Evolutionary conservation across 2,888 invertebrate species (phyloP).

Genomic region (Antheraea yamamai): DNA sequence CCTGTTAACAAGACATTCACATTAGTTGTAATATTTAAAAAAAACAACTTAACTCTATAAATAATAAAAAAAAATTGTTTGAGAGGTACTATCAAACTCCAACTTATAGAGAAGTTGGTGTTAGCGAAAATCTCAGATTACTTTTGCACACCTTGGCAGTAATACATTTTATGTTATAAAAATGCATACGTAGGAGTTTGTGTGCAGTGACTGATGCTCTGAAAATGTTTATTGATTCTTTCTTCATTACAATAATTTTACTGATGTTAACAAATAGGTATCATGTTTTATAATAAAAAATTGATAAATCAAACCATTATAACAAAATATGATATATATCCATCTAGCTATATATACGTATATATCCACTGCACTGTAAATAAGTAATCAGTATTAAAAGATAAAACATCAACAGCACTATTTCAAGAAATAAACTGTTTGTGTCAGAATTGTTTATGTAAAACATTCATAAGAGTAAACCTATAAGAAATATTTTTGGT

Average conservation of each 20-base stretch:
- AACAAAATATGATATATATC: background rate
- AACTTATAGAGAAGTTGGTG: conserved; percentile 62
- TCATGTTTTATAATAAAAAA: too few relatives aligned
- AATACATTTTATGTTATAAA: conserved; percentile 52
- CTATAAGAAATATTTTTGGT: too few relatives aligned
- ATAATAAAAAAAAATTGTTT: conserved; percentile 46
- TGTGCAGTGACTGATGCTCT: conserved; percentile 41
- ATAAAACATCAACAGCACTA: background rate
- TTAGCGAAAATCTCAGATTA: conserved; percentile 76
- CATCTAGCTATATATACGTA: background rate
- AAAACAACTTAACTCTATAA: background rate
- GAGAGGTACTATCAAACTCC: conserved; percentile 80
- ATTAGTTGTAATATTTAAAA: background rate
- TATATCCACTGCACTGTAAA: background rate
- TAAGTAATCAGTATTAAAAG: background rate
- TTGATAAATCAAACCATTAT: too few relatives aligned
- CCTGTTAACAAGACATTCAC: conserved; percentile 60
- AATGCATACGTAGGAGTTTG: conserved; percentile 62
- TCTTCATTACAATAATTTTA: too few relatives aligned
- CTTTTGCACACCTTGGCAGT: conserved; percentile 74
- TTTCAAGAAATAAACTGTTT: background rate
- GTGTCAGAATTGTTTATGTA: background rate
- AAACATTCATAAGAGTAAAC: background rate
- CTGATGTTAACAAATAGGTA: too few relatives aligned
- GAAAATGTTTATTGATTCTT: background rate